Evolutionary conservation across 2,888 invertebrate species (phyloP).

Genomic region (Miltochrista miniata): DNA sequence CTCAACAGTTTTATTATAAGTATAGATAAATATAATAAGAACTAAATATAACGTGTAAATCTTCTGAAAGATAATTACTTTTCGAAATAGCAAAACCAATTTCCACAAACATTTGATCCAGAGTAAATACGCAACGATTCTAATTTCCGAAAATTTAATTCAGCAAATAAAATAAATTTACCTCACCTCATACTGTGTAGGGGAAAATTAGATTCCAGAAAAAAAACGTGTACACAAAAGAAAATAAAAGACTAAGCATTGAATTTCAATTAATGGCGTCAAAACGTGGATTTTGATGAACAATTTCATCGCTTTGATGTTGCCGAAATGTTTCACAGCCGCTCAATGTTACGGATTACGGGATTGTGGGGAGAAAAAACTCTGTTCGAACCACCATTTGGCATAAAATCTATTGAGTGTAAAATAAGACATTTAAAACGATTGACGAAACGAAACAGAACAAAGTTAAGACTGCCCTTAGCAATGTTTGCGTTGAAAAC

Average conservation of each 20-base stretch:
- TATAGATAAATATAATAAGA: too few species aligned
- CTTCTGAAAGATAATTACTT: neutral
- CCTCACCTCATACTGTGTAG: neutral
- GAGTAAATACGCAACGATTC: neutral
- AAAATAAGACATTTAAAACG: slow-evolving; percentile 36
- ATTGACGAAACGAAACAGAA: slow-evolving; percentile 26
- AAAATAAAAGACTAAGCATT: slow-evolving; percentile 39
- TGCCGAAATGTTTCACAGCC: slow-evolving; percentile 25
- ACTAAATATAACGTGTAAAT: too few species aligned
- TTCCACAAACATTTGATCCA: neutral
- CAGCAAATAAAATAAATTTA: neutral
- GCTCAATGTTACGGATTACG: slow-evolving; percentile 36
- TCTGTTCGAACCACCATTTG: slow-evolving; percentile 22
- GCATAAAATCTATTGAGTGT: slow-evolving; percentile 36
- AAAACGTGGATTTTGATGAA: slow-evolving; percentile 28
- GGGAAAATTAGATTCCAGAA: slow-evolving; percentile 7
- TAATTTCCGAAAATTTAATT: neutral
- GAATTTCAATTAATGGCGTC: slow-evolving; percentile 43
- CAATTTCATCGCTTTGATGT: slow-evolving; percentile 52
- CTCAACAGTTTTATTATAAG: too few species aligned
- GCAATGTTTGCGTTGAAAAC: neutral
- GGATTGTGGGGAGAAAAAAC: slow-evolving; percentile 27
- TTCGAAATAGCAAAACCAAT: neutral
- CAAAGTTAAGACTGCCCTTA: slow-evolving; percentile 6
- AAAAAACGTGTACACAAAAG: slow-evolving; percentile 20